Evolutionary conservation across 2,113 vertebrate species (phyloP), one percentile per base, ranked within the genome.

Genomic region (Daubentonia madagascariensis): DNA sequence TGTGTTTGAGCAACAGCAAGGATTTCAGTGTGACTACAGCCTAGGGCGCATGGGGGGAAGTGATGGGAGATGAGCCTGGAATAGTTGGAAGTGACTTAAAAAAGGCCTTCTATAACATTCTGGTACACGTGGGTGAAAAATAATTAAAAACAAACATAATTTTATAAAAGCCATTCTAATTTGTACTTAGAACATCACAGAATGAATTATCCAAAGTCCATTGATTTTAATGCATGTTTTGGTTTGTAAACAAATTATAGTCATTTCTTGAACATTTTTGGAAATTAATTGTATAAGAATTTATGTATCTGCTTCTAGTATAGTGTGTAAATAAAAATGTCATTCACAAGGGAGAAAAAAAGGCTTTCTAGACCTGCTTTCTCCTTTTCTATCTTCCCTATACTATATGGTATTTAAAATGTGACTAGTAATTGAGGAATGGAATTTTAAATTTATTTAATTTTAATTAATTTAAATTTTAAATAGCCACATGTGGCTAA

Each of bases 181-280:
- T 99, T 99, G 98, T 99, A 98, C 97, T 93, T 89, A 98, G 61
- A 63, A 98, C 98, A 0, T 98, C 98, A 96, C 98, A 99, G 98
- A 99, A 98, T 99, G 98, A 99, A 98, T 98, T 99, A 99, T 99
- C 98, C 99, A 99, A 99, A 99, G 99, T 99, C 98, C 98, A 98
- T 99, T 98, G 98, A 99, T 99, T 99, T 99, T 99, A 98, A 98
- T 97, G 98, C 97, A 98, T 99, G 99, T 99, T 99, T 99, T 99
- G 99, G 98, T 99, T 99, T 98, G 98, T 98, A 98, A 98, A 98
- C 98, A 98, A 99, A 99, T 99, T 99, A 99, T 98, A 99, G 99
- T 99, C 99, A 99, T 99, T 99, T 99, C 99, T 99, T 99, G 99
- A 99, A 99, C 99, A 99, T 99, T 99, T 99, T 99, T 98, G 98